phyloP scores from a whole-genome alignment of 2,888 invertebrate species.

The Drosophila setosimentum region DNA sequence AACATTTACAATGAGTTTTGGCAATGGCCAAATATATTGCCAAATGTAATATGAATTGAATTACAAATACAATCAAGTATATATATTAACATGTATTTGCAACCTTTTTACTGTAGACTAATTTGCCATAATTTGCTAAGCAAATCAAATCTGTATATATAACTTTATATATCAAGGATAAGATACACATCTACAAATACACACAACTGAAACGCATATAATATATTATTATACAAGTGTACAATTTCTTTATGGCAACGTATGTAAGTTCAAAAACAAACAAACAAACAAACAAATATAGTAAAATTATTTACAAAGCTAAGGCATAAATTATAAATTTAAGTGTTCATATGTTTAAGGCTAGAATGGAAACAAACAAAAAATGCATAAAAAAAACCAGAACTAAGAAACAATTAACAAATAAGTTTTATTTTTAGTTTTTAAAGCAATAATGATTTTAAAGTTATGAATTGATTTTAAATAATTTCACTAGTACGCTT shows the following conservation, averaged over 20 bases:
- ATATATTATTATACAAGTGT: conserved; percentile 74
- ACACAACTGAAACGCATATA: conserved; percentile 60
- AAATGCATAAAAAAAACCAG: conserved; percentile 39
- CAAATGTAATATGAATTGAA: conserved; percentile 35
- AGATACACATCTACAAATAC: conserved; percentile 10
- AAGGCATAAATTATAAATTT: conserved; percentile 34
- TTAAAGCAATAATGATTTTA: conserved; percentile 67
- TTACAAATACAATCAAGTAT: conserved; percentile 24
- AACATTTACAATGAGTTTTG: conserved; percentile 23
- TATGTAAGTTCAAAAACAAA: conserved; percentile 48
- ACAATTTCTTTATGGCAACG: conserved; percentile 46
- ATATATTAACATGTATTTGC: conserved; percentile 27
- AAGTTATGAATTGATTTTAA: conserved; percentile 64
- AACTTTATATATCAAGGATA: conserved; percentile 30
- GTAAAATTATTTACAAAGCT: conserved; percentile 43
- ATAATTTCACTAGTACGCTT: conserved; percentile 78
- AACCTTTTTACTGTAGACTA: conserved; percentile 64
- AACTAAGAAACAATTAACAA: conserved; percentile 24
- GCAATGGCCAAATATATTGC: conserved; percentile 22
- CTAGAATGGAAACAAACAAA: conserved; percentile 52
- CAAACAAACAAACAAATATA: conserved; percentile 46
- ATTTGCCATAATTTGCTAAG: conserved; percentile 81
- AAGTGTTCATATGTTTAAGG: conserved; percentile 73
- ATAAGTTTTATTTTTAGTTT: conserved; percentile 60
- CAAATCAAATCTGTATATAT: conserved; percentile 65